Conservation (phyloP, 2,113 vertebrate genomes). For the Larimichthys crocea region DNA sequence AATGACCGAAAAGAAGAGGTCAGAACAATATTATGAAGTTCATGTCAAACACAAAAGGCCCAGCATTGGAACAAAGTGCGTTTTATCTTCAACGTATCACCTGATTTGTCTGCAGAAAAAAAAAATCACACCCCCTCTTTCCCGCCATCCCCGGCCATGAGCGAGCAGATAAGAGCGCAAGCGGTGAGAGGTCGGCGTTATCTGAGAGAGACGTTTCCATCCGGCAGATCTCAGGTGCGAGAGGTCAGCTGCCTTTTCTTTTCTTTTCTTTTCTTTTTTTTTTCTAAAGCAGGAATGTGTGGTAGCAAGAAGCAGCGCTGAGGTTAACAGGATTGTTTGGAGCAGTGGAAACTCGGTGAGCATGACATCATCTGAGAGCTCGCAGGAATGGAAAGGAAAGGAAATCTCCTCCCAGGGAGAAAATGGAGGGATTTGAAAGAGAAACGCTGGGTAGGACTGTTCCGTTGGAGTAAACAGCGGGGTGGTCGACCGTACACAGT, state of each 20-base stretch:
- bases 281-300: constrained; percentile 51
- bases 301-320: constrained; percentile 65
- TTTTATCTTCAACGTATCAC: constrained; percentile 62
- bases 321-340: constrained; percentile 73
- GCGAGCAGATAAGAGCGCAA: constrained; percentile 33
- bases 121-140: not conserved
- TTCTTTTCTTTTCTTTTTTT: not conserved
- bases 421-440: constrained; percentile 70
- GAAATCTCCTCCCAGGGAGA: constrained; percentile 79
- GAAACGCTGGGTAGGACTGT: constrained; percentile 63
- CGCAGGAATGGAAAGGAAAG: constrained; percentile 75
- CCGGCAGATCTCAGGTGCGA: constrained; percentile 47
- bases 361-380: constrained; percentile 81
- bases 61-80: not conserved
- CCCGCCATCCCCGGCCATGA: constrained; percentile 19
- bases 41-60: constrained; percentile 56
- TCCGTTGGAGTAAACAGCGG: constrained; percentile 72
- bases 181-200: constrained; percentile 36
- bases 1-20: constrained; percentile 65
- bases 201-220: constrained; percentile 38
- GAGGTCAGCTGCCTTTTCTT: constrained; percentile 24
- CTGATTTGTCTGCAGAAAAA: constrained; percentile 36
- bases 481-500: constrained; percentile 67
- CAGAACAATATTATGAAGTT: constrained; percentile 81
- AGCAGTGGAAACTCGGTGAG: constrained; percentile 76